Evolutionary conservation across 30 jellyfish, hydroid and myxozoan species (phyloP).

Genomic region (Turritopsis dohrnii): DNA sequence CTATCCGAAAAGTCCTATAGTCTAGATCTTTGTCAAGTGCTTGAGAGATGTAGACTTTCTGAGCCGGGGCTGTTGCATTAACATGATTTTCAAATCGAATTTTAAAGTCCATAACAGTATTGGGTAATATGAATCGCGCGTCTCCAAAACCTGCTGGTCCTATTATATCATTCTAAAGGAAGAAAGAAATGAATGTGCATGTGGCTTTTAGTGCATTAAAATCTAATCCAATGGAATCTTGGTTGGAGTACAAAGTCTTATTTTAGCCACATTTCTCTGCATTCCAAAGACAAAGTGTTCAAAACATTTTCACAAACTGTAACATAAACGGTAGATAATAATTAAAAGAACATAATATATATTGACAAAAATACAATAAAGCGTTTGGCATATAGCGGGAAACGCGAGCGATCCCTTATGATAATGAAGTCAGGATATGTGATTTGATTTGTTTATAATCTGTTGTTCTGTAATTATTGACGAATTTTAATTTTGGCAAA

Average conservation of each 20-base stretch:
- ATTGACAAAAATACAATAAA: too few species aligned
- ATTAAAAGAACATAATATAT: too few species aligned
- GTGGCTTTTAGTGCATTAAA: neutral
- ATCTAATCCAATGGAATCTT: neutral
- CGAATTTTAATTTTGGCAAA: too few species aligned
- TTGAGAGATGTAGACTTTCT: conserved; percentile 21
- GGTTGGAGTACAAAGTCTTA: neutral
- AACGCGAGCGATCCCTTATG: too few species aligned
- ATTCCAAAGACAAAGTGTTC: neutral
- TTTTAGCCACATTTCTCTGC: neutral
- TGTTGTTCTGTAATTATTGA: too few species aligned
- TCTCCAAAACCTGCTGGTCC: conserved; percentile 43
- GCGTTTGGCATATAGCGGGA: too few species aligned
- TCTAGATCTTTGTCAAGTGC: conserved; percentile 21
- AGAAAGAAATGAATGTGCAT: neutral
- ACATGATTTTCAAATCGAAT: conserved; percentile 34
- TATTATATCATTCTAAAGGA: conserved; percentile 30
- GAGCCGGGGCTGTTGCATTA: conserved; percentile 46
- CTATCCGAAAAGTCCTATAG: conserved; percentile 14
- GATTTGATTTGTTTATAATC: too few species aligned
- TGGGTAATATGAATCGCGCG: conserved; percentile 24
- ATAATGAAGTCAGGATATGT: too few species aligned
- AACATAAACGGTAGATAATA: too few species aligned
- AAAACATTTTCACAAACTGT: neutral
- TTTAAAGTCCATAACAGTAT: conserved; percentile 5